Conservation (phyloP, 2,888 invertebrate genomes). For the Drosophila gaucha region DNA sequence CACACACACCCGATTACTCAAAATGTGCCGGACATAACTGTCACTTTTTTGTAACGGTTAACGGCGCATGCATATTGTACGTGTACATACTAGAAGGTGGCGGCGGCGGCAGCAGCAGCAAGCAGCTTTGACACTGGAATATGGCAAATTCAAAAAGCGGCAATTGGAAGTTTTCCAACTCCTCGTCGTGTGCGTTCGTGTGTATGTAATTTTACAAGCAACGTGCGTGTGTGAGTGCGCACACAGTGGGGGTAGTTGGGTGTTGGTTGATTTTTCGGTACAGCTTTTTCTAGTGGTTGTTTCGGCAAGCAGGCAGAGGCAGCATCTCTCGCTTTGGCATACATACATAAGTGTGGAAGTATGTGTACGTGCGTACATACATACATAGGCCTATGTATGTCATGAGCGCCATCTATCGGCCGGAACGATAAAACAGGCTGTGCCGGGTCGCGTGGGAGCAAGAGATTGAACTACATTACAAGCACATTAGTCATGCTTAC, state of each 20-base stretch:
- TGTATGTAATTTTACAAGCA: conserved; percentile 53
- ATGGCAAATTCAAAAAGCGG: conserved; percentile 74
- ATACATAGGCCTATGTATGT: conserved; percentile 66
- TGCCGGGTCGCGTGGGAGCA: conserved; percentile 52
- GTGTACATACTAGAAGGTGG: conserved; percentile 61
- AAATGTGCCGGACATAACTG: conserved; percentile 68
- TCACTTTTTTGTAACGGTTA: conserved; percentile 67
- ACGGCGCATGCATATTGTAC: conserved; percentile 42
- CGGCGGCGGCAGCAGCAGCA: conserved; percentile 9
- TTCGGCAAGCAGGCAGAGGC: conserved; percentile 35
- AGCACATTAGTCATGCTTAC: conserved; percentile 61
- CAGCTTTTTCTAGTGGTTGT: conserved; percentile 70
- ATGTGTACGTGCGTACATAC: conserved; percentile 5
- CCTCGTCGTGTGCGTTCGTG: conserved; percentile 49
- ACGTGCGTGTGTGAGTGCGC: conserved; percentile 24
- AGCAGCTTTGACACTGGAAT: conserved; percentile 55
- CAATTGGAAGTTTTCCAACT: conserved; percentile 64
- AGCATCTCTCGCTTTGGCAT: conserved; percentile 53
- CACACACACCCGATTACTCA: conserved; percentile 1
- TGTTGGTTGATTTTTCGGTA: conserved; percentile 71
- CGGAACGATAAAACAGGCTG: conserved; percentile 20
- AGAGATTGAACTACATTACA: conserved; percentile 71
- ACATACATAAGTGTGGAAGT: conserved; percentile 49
- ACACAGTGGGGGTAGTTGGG: conserved; percentile 71
- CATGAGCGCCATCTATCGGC: conserved; percentile 74